Base-by-base conservation (phyloP, 1,140 invertebrate species). In the Cyclargus thomasi region DNA sequence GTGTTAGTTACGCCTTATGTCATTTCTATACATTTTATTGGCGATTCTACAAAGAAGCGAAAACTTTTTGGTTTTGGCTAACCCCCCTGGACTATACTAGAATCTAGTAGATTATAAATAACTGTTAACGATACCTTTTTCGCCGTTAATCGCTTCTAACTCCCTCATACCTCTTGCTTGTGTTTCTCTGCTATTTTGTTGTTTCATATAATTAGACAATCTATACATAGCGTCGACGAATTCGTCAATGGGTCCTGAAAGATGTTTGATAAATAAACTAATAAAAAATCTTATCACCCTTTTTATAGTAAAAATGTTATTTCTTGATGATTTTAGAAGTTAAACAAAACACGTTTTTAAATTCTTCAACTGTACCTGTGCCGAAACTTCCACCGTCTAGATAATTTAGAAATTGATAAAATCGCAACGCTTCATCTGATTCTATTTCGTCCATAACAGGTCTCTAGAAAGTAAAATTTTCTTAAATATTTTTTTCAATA, bases 391-490 rank as follows among this genome's bases (percentile, higher is more conserved):
- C 78, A 21, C 87, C 87, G 70, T 90, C 87, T 63, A 90, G 77
- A 68, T 90, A 90, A 72, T 90, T 90, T n/a, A 90, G 69, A 74
- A 90, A 90, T 68, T 88, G 86, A 72, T 87, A 88, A 72, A 88
- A 90, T 55, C 87, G 77, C 20, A 88, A 69, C 3, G 87, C 87
- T 79, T 90, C 87, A 55, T 90, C 87, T 5, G 87, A 88, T 83
- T 90, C 86, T 63, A 90, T 86, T 84, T 90, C 87, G 70, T 90
- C 87, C 87, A 90, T 90, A 6, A 90, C 87, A 6, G 87, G 87
- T 72, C 87, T 78, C 87, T 90, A 74, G 39, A 47, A 11, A 47
- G 14, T 29, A 47, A 47, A 35, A 35, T 3, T 3, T 35, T 35
- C 29, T 35, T n/a, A n/a, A n/a, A n/a, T n/a, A n/a, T n/a, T n/a